A percentile compares a stretch with the other conserved stretches of the same genome.
These are phyloP conservation scores for Drosophila ustulata DNA, from an alignment of 2,888 invertebrate genomes.

Conservation along the genomic window DNA sequence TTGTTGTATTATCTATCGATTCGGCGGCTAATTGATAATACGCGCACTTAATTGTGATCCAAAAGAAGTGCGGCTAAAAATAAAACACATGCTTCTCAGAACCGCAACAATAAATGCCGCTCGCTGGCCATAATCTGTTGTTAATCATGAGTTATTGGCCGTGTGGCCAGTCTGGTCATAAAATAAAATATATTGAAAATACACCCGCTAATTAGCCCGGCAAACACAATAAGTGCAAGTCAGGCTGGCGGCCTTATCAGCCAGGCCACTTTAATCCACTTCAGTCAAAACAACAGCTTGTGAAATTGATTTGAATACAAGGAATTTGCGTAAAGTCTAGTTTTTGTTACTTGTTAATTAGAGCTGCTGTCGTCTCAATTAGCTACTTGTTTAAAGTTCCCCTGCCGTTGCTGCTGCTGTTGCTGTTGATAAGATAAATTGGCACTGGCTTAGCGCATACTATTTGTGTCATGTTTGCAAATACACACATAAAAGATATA, in stretches of 20 bases:
- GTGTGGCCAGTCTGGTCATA: background rate
- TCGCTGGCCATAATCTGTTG: conserved; percentile 3
- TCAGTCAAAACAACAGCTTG: conserved; percentile 13
- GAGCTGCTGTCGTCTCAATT: conserved; percentile 39
- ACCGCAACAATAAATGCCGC: background rate
- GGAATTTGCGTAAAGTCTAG: background rate
- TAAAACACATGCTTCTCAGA: background rate
- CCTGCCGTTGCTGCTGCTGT: conserved; percentile 39
- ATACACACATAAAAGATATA: conserved; percentile 14
- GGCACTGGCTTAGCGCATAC: conserved; percentile 57
- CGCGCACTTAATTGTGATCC: conserved; percentile 3
- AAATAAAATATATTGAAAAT: background rate
- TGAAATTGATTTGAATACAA: background rate
- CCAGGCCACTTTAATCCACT: conserved; percentile 17
- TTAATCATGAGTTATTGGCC: conserved; percentile 23
- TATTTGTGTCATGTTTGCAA: conserved; percentile 56
- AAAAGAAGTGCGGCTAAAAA: background rate
- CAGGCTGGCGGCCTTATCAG: conserved; percentile 46
- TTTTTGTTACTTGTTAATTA: conserved; percentile 3
- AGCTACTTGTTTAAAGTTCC: conserved; percentile 38
- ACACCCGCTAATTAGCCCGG: conserved; percentile 12
- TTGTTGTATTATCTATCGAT: background rate
- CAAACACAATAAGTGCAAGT: conserved; percentile 24
- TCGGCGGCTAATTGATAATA: background rate
- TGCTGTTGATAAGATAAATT: conserved; percentile 69